These are phyloP conservation scores for Cynodonichthys magdalenae DNA, from an alignment of 2,797 vertebrate genomes.

Conservation along the genomic window DNA sequence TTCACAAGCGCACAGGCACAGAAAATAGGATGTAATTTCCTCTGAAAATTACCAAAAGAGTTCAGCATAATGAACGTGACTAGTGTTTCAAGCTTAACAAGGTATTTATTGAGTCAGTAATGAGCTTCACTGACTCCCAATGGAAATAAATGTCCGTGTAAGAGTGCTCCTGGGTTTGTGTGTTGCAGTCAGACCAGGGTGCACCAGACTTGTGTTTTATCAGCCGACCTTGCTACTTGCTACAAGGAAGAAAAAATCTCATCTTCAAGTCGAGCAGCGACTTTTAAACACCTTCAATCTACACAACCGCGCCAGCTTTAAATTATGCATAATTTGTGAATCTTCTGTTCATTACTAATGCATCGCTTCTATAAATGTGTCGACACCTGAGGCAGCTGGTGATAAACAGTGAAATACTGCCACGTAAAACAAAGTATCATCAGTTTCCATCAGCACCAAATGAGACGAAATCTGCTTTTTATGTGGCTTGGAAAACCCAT, in stretches of 20 bases:
- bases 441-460: conserved; percentile 5
- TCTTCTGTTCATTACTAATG: conserved; percentile 51
- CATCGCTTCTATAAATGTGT: conserved; percentile 25
- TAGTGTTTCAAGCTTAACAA: conserved; percentile 43
- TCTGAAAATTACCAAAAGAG: conserved; percentile 57
- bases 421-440: conserved; percentile 14
- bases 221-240: conserved; percentile 6
- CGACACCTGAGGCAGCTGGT: conserved; percentile 25
- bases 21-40: conserved; percentile 68
- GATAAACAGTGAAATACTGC: conserved; percentile 37
- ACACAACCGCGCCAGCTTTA: conserved; percentile 1
- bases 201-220: background rate
- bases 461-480: background rate
- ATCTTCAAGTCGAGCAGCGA: background rate
- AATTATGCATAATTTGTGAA: conserved; percentile 46
- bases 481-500: background rate
- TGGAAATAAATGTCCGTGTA: conserved; percentile 44
- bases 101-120: conserved; percentile 56
- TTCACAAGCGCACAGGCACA: conserved; percentile 47
- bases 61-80: conserved; percentile 67
- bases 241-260: background rate
- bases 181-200: conserved; percentile 17
- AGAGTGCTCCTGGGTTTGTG: background rate
- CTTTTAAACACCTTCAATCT: conserved; percentile 17
- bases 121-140: conserved; percentile 50